A percentile compares a stretch with the other conserved stretches of the same genome.
Evolutionary conservation across 1,140 invertebrate genomes (phyloP).

Genomic region (Phortica variegata): DNA sequence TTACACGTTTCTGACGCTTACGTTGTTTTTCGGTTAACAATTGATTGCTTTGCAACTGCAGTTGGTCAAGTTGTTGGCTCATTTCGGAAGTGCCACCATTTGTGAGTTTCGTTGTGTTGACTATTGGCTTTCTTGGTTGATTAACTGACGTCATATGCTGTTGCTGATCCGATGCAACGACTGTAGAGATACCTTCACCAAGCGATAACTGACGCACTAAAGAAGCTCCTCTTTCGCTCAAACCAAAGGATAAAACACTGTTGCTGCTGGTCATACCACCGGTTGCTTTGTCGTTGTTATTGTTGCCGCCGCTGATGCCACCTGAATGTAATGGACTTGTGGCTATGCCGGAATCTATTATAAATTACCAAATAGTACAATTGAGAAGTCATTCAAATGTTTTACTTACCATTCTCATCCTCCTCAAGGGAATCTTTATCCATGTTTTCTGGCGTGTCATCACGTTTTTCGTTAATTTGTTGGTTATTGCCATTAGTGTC

Average conservation of each 20-base stretch:
- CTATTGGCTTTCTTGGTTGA: constrained; percentile 1
- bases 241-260: constrained; percentile 31
- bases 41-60: constrained; percentile 10
- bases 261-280: constrained; percentile 5
- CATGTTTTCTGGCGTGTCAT: constrained; percentile 60
- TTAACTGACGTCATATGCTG: constrained; percentile 9
- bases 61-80: constrained; percentile 13
- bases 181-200: too few species aligned
- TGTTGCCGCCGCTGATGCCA: constrained; percentile 6
- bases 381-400: neutral
- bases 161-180: too few species aligned
- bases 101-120: neutral
- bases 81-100: neutral
- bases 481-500: constrained; percentile 52
- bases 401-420: constrained; percentile 47
- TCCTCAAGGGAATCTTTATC: constrained; percentile 60
- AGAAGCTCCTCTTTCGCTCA: constrained; percentile 44
- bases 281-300: neutral
- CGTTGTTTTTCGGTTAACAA: neutral
- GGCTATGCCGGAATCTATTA: constrained; percentile 50
- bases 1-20: constrained; percentile 33
- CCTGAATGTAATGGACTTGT: constrained; percentile 35
- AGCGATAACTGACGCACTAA: constrained; percentile 35
- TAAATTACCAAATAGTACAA: neutral
- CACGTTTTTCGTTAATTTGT: constrained; percentile 58